These are phyloP conservation scores for Chironomus riparius DNA, from an alignment of 2,888 invertebrate species.

Conservation along the genomic window DNA sequence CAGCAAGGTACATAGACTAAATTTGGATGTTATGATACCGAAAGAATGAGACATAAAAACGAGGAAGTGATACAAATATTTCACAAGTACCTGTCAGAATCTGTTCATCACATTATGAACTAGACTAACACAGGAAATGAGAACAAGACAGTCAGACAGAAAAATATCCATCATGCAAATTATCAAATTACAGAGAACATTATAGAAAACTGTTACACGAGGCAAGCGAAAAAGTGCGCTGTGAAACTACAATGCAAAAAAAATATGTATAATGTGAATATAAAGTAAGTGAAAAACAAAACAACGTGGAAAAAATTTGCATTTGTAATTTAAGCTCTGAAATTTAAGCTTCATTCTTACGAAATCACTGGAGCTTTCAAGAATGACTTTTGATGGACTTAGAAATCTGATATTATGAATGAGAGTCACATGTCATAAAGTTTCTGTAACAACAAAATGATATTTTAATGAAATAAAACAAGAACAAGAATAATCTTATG, in stretches of 20 bases:
- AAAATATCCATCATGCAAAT: too few relatives aligned
- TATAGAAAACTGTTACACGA: background rate
- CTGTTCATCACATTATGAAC: too few relatives aligned
- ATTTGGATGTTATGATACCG: too few relatives aligned
- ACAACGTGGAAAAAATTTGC: background rate
- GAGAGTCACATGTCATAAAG: slow-evolving; percentile 15
- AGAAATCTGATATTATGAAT: slow-evolving; percentile 1
- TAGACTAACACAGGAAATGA: too few relatives aligned
- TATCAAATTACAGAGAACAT: background rate
- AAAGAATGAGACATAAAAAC: too few relatives aligned
- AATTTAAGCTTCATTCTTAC: slow-evolving; percentile 15
- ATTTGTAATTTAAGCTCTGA: background rate
- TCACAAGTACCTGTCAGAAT: too few relatives aligned
- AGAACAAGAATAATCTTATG: too few relatives aligned
- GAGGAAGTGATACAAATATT: too few relatives aligned
- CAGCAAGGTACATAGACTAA: too few relatives aligned
- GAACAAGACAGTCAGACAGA: background rate
- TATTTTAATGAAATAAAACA: background rate
- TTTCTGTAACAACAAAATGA: background rate
- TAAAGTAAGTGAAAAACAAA: too few relatives aligned
- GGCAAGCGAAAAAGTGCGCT: background rate
- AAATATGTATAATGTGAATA: too few relatives aligned
- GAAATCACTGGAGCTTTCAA: slow-evolving; percentile 4
- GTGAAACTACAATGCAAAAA: background rate
- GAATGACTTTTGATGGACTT: background rate